Percentiles rank a stretch among this genome's conserved stretches.
Conservation (phyloP, 2,888 invertebrate genomes). For the Cheilosia pagana region DNA sequence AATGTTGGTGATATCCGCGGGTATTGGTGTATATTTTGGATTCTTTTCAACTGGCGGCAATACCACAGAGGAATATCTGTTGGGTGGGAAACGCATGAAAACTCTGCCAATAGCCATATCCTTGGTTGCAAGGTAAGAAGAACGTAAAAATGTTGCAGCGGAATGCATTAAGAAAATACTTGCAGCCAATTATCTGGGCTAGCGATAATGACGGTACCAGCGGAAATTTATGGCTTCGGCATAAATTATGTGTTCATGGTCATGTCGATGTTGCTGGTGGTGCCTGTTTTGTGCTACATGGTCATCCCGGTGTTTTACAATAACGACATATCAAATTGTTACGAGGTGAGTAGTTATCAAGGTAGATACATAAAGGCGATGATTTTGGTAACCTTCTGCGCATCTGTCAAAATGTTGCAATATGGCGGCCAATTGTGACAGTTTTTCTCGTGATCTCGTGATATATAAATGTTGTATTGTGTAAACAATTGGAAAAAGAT, state of each 20-base stretch:
- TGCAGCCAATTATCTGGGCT: constrained; percentile 85
- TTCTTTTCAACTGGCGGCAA: constrained; percentile 84
- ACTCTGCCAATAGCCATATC: constrained; percentile 87
- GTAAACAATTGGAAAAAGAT: too few relatives aligned
- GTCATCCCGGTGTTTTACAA: constrained; percentile 84
- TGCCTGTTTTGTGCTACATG: constrained; percentile 80
- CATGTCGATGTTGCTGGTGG: constrained; percentile 82
- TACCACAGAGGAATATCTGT: constrained; percentile 85
- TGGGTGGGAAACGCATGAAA: constrained; percentile 85
- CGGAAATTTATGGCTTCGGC: constrained; percentile 85
- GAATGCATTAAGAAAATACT: constrained; percentile 23
- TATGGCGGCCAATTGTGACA: too few relatives aligned
- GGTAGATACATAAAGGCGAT: too few relatives aligned
- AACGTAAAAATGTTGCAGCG: neutral
- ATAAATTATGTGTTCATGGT: constrained; percentile 83
- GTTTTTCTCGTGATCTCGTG: too few relatives aligned
- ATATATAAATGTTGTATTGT: too few relatives aligned
- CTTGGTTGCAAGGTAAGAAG: constrained; percentile 84
- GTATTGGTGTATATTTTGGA: constrained; percentile 86
- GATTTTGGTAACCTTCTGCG: too few relatives aligned
- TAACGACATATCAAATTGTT: constrained; percentile 84
- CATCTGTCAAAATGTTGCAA: too few relatives aligned
- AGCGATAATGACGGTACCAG: constrained; percentile 85
- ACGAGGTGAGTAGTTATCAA: constrained; percentile 84
- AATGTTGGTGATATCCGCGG: constrained; percentile 85